Evolutionary conservation across 2,113 vertebrate genomes (phyloP), one percentile per base, ranked within the genome.

Genomic region (Noctilio leporinus): DNA sequence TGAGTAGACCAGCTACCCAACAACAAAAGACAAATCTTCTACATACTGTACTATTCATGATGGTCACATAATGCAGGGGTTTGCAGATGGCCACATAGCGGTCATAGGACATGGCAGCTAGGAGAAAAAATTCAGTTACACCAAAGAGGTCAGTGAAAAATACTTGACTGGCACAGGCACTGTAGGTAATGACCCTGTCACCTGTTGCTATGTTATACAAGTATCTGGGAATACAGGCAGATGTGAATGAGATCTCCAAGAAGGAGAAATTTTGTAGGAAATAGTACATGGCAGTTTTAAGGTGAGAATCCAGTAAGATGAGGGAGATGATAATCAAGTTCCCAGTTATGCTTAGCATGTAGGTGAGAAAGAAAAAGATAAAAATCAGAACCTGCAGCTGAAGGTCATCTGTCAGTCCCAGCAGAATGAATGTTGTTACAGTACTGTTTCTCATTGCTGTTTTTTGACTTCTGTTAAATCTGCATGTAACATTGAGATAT

Each of bases 351-450:
- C 92, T 96, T 64, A 95, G 26, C 7, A 35, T 38, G 15, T 94
- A 96, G 75, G 94, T 87, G 38, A 95, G 51, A 77, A 95, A 91
- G 20, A 96, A 49, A 80, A 93, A 91, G 64, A 92, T 7, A 45
- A 97, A 95, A 51, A 95, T 1, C 10, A 95, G 22, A 15, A 73
- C 40, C 9, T 94, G 91, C 14, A 97, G 47, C 6, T 95, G 78
- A 9, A 72, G 86, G 17, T 96, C 70, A 45, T 97, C 89, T 35
- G 95, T 97, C 88, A 98, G 96, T 70, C 97, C 97, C 69, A 96
- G 85, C 2, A 98, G 92, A 33, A 97, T 77, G 78, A 98, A 97
- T 55, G 84, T 89, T 10, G 75, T 93, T 35, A 97, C 33, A 5
- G 86, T 82, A 2, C 72, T 43, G 57, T 97, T 98, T 85, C 51